Base-by-base conservation (phyloP, 2,888 invertebrate species). In the Drosophila gaucha region DNA sequence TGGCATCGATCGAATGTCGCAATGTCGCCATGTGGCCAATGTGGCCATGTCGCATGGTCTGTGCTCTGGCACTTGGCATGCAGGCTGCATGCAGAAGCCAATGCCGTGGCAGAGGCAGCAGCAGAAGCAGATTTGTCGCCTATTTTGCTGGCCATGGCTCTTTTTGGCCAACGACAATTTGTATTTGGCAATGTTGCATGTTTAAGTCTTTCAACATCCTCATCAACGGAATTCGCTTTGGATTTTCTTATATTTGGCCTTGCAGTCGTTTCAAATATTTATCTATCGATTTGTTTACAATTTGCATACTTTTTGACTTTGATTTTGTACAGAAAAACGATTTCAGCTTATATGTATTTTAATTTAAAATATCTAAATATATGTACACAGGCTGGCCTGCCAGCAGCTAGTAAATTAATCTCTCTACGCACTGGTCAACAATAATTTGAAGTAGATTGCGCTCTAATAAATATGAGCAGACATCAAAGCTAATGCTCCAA, bases 401-500 rank as follows among this genome's bases (percentile, higher is more conserved):
- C n/a, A 39, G 58, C 50, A n/a, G n/a, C n/a, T n/a, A 31, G 49
- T 8, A 44, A 44, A 73, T 67, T 57, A 60, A 59, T 63, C 28
- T 60, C 39, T 39, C 44, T 51, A 38, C 14, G 38, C 50, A 18
- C 26, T 38, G 31, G 55, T 55, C 66, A 62, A 70, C 70, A 71
- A 71, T 77, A 83, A 84, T 84, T 82, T 76, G 68, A 63, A 67
- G 66, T 63, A 78, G 85, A 89, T 89, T 80, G 80, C 85, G 89
- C 88, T 89, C 88, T 89, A 89, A 89, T 89, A 89, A 89, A 88
- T 89, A 88, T 85, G 86, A 78, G 69, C 75, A 71, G 83, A 64
- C 90, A 90, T 89, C 84, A 89, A 88, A 88, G 77, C 87, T 90
- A 89, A 89, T 90, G 89, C 80, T 70, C 73, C 88, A 90, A 90